These are phyloP conservation scores for Paedocypris sp. DNA, from an alignment of 2,113 vertebrate genomes.

Conservation along the genomic window DNA sequence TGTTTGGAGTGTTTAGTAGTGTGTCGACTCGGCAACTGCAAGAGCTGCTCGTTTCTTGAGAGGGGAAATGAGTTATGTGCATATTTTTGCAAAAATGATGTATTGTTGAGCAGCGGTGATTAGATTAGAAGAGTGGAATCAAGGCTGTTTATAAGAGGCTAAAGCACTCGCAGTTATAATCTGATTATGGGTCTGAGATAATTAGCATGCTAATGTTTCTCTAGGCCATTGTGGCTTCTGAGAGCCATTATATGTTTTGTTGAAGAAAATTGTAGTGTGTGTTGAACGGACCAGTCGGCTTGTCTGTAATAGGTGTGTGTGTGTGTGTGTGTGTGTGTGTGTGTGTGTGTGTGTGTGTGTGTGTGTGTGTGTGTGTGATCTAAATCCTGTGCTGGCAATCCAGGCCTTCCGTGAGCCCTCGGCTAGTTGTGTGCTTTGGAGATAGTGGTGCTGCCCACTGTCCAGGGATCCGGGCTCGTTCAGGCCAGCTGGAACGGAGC, in stretches of 20 bases:
- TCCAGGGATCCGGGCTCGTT: background rate
- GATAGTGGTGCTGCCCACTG: slow-evolving; percentile 16
- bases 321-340: slow-evolving; percentile 8
- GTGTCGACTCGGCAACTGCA: background rate
- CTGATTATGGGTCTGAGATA: slow-evolving; percentile 19
- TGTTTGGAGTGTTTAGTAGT: background rate
- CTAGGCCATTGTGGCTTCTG: slow-evolving; percentile 7
- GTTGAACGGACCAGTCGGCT: no score
- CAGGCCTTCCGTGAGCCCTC: slow-evolving; percentile 2
- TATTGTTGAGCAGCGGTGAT: background rate
- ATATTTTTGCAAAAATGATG: slow-evolving; percentile 9
- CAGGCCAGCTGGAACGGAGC: background rate
- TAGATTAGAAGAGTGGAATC: background rate
- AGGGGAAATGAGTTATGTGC: background rate
- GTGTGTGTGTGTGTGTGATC: background rate
- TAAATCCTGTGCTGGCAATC: background rate
- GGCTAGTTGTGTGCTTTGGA: slow-evolving; percentile 14
- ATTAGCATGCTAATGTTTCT: slow-evolving; percentile 19
- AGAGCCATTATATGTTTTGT: slow-evolving; percentile 2
- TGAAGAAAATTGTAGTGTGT: background rate
- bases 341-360: slow-evolving; percentile 37
- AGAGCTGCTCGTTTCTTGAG: background rate
- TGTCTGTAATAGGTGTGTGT: no score
- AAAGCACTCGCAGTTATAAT: slow-evolving; percentile 12
- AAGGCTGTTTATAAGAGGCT: background rate